Evolutionary conservation across 92 coral and sea anemone genomes (phyloP).

Genomic region (Epizoanthus ramosus): DNA sequence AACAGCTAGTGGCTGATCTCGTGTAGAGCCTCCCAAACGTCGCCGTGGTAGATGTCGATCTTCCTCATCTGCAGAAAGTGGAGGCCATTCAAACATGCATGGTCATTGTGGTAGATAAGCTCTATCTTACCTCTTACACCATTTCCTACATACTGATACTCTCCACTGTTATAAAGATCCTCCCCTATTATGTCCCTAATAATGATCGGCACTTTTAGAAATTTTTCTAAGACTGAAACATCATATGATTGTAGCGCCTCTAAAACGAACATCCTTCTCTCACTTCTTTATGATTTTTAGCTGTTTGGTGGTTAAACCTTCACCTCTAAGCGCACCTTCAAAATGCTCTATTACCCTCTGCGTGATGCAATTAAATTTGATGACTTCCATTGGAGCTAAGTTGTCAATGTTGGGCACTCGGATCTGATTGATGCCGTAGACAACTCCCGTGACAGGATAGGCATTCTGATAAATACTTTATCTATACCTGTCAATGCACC

Average conservation of each 20-base stretch:
- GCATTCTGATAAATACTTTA: neutral
- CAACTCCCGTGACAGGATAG: neutral
- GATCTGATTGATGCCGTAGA: neutral
- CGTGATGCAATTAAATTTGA: too few relatives aligned
- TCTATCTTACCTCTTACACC: neutral
- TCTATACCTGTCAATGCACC: neutral
- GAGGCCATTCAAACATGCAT: neutral
- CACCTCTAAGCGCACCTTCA: too few relatives aligned
- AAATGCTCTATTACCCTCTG: too few relatives aligned
- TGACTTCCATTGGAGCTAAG: too few relatives aligned
- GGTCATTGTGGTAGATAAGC: neutral
- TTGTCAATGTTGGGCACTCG: neutral
- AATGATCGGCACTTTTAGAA: neutral
- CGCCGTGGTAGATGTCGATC: conserved; percentile 12
- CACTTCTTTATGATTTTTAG: too few relatives aligned
- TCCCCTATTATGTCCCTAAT: neutral
- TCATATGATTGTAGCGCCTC: too few relatives aligned
- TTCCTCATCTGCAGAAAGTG: neutral
- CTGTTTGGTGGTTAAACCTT: too few relatives aligned
- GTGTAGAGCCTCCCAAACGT: conserved; percentile 30
- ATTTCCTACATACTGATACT: neutral
- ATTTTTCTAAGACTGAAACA: too few relatives aligned
- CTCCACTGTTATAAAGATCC: neutral
- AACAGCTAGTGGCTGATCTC: conserved; percentile 3
- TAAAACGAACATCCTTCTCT: too few relatives aligned